Percentiles rank a stretch among this genome's conserved stretches.
Evolutionary conservation across 2,888 invertebrate genomes (phyloP).

Genomic region (Ephialtes manifestator): DNA sequence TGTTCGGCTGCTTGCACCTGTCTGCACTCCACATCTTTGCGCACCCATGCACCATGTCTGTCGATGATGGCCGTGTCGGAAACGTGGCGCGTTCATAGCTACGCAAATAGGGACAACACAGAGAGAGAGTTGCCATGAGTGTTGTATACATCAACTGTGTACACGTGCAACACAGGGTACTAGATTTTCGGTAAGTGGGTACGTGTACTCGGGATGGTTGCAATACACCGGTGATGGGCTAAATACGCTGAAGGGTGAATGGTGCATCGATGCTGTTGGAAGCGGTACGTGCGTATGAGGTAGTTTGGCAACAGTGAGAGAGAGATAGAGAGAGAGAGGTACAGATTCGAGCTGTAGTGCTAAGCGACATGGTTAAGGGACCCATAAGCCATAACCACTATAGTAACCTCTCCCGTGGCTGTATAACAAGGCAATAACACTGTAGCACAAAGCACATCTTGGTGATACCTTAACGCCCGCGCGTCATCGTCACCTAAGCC

Average conservation of each 20-base stretch:
- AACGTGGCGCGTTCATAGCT: slow-evolving; percentile 13
- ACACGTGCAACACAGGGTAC: slow-evolving; percentile 7
- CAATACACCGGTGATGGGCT: slow-evolving; percentile 13
- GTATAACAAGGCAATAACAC: slow-evolving; percentile 66
- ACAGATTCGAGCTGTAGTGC: slow-evolving; percentile 1
- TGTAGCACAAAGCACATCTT: slow-evolving; percentile 14
- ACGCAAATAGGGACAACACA: slow-evolving; percentile 26
- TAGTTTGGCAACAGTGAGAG: slow-evolving; percentile 20
- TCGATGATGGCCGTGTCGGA: neutral
- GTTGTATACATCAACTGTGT: neutral
- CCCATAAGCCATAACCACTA: slow-evolving; percentile 51
- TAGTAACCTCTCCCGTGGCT: slow-evolving; percentile 39
- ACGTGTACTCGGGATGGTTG: slow-evolving; percentile 36
- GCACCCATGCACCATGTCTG: slow-evolving; percentile 1
- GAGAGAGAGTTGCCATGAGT: neutral
- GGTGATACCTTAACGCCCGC: slow-evolving; percentile 39
- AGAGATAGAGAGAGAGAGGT: neutral
- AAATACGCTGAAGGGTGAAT: slow-evolving; percentile 31
- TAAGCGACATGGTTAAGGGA: neutral
- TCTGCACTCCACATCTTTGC: slow-evolving; percentile 13
- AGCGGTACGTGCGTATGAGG: slow-evolving; percentile 58
- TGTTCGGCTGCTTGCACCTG: neutral
- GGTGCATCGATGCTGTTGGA: slow-evolving; percentile 44
- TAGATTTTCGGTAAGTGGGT: slow-evolving; percentile 63
- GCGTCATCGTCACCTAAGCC: slow-evolving; percentile 57